phyloP scores from a whole-genome alignment of 1,140 invertebrate genomes.

The Bombus difficillimus region DNA sequence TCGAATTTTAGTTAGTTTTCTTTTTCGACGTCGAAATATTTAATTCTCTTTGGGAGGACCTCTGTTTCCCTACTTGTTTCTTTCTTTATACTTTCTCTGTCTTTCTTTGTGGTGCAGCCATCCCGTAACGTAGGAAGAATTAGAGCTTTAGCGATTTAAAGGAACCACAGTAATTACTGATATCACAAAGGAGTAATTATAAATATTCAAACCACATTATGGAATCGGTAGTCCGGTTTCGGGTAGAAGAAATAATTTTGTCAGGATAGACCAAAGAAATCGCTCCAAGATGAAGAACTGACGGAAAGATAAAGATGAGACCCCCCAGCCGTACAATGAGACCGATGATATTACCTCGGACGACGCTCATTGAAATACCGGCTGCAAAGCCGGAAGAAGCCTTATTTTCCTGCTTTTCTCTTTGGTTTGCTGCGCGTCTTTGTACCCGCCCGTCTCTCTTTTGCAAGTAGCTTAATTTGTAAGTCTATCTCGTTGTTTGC shows the following conservation, averaged over 20 bases:
- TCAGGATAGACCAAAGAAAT: constrained; percentile 7
- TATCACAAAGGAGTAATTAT: not conserved
- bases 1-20: not conserved
- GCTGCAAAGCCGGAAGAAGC: constrained; percentile 13
- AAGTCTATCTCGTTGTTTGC: constrained; percentile 39
- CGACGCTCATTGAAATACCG: constrained; percentile 55
- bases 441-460: not conserved
- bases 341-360: constrained; percentile 45
- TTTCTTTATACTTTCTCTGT: not conserved
- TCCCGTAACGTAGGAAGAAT: not conserved
- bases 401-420: constrained; percentile 48
- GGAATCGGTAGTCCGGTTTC: not conserved
- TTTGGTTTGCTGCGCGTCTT: constrained; percentile 22
- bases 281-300: not conserved
- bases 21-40: not conserved
- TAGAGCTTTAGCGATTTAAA: not conserved
- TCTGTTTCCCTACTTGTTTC: not conserved
- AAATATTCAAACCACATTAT: constrained; percentile 40
- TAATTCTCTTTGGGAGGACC: not conserved
- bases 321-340: constrained; percentile 11
- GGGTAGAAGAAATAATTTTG: constrained; percentile 28
- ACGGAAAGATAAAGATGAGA: constrained; percentile 40
- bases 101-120: not conserved
- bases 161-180: not conserved
- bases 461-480: constrained; percentile 55